These are phyloP conservation scores for Ellobius talpinus DNA, from an alignment of 2,113 vertebrate genomes.

Conservation along the genomic window DNA sequence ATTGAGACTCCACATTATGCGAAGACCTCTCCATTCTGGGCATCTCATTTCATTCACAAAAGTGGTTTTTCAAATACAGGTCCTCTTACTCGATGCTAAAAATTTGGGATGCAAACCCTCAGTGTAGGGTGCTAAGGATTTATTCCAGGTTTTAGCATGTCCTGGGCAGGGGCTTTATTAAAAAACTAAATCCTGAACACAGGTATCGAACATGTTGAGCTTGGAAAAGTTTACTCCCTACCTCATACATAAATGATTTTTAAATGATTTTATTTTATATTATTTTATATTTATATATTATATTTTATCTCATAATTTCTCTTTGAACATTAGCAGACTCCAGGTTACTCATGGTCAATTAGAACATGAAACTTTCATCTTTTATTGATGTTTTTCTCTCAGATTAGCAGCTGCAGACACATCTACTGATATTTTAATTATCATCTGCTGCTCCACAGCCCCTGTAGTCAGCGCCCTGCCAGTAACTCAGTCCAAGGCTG, in stretches of 20 bases:
- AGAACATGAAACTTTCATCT: background rate
- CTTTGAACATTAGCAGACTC: background rate
- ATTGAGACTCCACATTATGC: background rate
- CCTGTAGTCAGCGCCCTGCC: background rate
- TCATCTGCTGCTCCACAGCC: background rate
- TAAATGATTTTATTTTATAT: background rate
- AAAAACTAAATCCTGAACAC: background rate
- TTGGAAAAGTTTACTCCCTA: background rate
- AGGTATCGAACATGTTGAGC: background rate
- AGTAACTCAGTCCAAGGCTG: background rate
- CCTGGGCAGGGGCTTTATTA: background rate
- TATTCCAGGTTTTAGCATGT: background rate
- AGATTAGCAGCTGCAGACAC: background rate
- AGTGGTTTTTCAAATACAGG: background rate
- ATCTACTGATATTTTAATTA: background rate
- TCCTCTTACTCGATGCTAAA: background rate
- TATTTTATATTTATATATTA: background rate
- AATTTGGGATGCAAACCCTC: background rate
- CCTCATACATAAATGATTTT: background rate
- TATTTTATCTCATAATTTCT: background rate
- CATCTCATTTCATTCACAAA: constrained; percentile 37
- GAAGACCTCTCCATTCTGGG: background rate
- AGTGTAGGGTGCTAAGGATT: background rate
- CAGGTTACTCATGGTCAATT: background rate
- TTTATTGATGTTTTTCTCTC: background rate